phyloP scores from a whole-genome alignment of 2,888 invertebrate genomes.

The Heliconius ethilla region DNA sequence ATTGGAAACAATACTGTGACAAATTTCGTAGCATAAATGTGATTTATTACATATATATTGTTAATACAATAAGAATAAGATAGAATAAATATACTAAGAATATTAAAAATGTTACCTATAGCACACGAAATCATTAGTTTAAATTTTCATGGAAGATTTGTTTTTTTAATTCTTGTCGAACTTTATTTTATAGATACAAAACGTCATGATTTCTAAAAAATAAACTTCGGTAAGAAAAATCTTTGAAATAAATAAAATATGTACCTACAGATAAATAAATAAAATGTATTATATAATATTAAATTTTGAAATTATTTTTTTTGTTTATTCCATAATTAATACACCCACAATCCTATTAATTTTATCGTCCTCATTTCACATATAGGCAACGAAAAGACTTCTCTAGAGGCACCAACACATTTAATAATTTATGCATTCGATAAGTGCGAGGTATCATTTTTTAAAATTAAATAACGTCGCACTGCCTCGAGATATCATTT shows the following conservation, averaged over 20 bases:
- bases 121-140: too few relatives aligned
- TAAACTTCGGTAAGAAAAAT: too few relatives aligned
- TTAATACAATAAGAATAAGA: background rate
- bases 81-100: too few relatives aligned
- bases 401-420: background rate
- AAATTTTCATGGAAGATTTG: too few relatives aligned
- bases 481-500: slow-evolving; percentile 45
- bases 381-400: background rate
- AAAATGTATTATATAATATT: too few relatives aligned
- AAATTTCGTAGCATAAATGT: slow-evolving; percentile 12
- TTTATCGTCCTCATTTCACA: slow-evolving; percentile 5
- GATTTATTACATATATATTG: background rate
- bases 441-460: slow-evolving; percentile 36
- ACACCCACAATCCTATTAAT: background rate
- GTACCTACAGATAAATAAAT: too few relatives aligned
- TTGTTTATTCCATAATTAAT: background rate
- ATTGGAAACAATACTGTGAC: slow-evolving; percentile 18
- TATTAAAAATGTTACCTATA: too few relatives aligned
- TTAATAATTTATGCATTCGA: slow-evolving; percentile 29
- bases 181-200: too few relatives aligned
- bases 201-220: too few relatives aligned
- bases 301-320: too few relatives aligned
- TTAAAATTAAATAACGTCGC: slow-evolving; percentile 40
- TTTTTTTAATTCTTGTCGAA: too few relatives aligned
- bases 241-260: too few relatives aligned